Base-by-base conservation (phyloP, 2,888 invertebrate genomes). In the Pollenia griseotomentosa region DNA sequence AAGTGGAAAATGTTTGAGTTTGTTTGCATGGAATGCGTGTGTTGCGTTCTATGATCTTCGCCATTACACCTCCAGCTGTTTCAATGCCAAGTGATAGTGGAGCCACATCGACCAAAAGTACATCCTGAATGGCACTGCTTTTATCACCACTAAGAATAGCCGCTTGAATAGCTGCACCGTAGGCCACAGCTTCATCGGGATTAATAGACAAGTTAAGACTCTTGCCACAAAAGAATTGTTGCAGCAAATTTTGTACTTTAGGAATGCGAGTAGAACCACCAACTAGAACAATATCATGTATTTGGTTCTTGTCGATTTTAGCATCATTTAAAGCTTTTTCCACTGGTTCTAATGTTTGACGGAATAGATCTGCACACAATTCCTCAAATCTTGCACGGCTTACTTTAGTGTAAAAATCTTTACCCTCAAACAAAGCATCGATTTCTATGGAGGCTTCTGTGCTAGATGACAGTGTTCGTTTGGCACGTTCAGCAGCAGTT, bases 211-310 rank as follows among this genome's bases (percentile, higher is more conserved):
- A 94, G 91, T 96, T 96, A 16, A 97, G 93, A 59, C 95, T 94
- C 93, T 96, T 97, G 10, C 95, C 96, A 89, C 95, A 95, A 94
- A 97, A 97, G 94, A 95, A 97, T 92, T 96, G 96, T 92, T 96
- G 95, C 44, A 97, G 94, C 88, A 97, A 92, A 85, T 94, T 95
- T 93, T 97, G 97, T 55, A 97, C 95, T 92, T 97, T 97, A 0
- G 97, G 97, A 80, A 97, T 97, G 85, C 97, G 95, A 0, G 96
- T 97, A 0, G 97, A 97, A 33, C 97, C 97, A 14, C 97, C 97
- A 53, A 97, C 97, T 46, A 97, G 94, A 0, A 97, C 97, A 3
- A 97, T 95, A 90, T 97, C 97, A 91, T 97, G 95, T 88, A 97
- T 96, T 88, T 95, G 94, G 63, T 94, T 94, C 91, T 97, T 97